Evolutionary conservation across 37 sponge, comb jelly and placozoan species (phyloP).

Genomic region (Axinella damicornis): DNA sequence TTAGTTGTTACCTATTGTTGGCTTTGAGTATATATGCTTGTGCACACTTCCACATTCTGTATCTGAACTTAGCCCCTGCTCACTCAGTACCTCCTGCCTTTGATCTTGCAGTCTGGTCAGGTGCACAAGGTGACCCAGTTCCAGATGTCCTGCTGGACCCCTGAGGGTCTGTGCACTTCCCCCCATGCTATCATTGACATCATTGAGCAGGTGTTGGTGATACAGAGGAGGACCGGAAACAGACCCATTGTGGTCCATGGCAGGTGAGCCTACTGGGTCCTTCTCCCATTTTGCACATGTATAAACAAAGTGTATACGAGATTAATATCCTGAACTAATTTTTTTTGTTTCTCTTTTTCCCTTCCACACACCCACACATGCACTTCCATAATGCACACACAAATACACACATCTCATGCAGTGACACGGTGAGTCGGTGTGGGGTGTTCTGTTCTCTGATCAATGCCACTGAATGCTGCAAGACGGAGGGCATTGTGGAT

Average conservation of each 20-base stretch:
- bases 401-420: no score
- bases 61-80: no score
- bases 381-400: no score
- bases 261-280: conserved; percentile 8
- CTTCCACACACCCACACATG: no score
- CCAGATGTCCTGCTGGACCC: conserved; percentile 55
- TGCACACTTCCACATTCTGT: no score
- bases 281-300: conserved; percentile 1
- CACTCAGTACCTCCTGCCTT: no score
- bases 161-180: conserved; percentile 23
- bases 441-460: conserved; percentile 25
- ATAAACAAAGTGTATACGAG: no score
- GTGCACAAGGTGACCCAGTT: conserved; percentile 50
- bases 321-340: no score
- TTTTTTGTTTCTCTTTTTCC: no score
- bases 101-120: conserved; percentile 1
- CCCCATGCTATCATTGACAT: conserved; percentile 14
- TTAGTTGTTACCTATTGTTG: no score
- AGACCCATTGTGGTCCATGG: conserved; percentile 62
- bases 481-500: conserved; percentile 45
- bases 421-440: conserved; percentile 12
- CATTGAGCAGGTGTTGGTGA: conserved; percentile 48
- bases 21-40: no score
- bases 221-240: conserved; percentile 70
- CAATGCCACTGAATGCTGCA: conserved; percentile 26